Evolutionary conservation across 1,140 invertebrate genomes (phyloP).

Genomic region (Drosophila nebulosa): DNA sequence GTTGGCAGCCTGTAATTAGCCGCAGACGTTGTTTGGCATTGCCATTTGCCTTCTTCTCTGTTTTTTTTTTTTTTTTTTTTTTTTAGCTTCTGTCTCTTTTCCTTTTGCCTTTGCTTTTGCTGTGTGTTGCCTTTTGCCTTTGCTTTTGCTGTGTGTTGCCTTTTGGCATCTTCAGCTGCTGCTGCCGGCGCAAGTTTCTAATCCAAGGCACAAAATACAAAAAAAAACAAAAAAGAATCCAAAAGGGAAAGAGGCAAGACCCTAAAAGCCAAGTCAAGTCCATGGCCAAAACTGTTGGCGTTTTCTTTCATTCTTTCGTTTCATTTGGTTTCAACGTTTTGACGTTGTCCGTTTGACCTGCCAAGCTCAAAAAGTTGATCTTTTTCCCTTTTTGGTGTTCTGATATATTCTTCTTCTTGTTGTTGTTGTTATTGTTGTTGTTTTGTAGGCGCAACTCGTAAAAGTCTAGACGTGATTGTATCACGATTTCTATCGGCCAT

Average conservation of each 20-base stretch:
- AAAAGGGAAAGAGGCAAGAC: not conserved
- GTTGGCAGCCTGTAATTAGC: slow-evolving; percentile 73
- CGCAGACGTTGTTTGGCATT: slow-evolving; percentile 59
- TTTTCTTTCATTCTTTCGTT: slow-evolving; percentile 6
- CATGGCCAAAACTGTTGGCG: slow-evolving; percentile 50
- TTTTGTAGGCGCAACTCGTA: slow-evolving; percentile 76
- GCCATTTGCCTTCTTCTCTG: slow-evolving; percentile 49
- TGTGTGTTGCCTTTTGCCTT: slow-evolving; percentile 4
- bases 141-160: slow-evolving; percentile 5
- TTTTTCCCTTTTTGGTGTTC: slow-evolving; percentile 10
- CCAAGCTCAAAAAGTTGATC: slow-evolving; percentile 28
- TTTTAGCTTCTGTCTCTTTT: slow-evolving; percentile 20
- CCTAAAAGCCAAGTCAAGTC: slow-evolving; percentile 48
- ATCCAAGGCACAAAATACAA: slow-evolving; percentile 62
- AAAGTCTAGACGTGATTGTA: slow-evolving; percentile 80
- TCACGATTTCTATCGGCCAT: slow-evolving; percentile 80
- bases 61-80: too few relatives aligned
- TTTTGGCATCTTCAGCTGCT: slow-evolving; percentile 63
- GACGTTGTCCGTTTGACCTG: slow-evolving; percentile 67
- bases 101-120: not conserved
- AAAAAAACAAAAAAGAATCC: too few relatives aligned
- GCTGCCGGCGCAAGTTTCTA: slow-evolving; percentile 60
- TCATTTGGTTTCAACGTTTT: slow-evolving; percentile 37
- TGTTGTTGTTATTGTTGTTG: too few relatives aligned
- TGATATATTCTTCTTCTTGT: not conserved